Evolutionary conservation across 2,888 invertebrate species (phyloP).

Genomic region (Trichopria drosophilae): DNA sequence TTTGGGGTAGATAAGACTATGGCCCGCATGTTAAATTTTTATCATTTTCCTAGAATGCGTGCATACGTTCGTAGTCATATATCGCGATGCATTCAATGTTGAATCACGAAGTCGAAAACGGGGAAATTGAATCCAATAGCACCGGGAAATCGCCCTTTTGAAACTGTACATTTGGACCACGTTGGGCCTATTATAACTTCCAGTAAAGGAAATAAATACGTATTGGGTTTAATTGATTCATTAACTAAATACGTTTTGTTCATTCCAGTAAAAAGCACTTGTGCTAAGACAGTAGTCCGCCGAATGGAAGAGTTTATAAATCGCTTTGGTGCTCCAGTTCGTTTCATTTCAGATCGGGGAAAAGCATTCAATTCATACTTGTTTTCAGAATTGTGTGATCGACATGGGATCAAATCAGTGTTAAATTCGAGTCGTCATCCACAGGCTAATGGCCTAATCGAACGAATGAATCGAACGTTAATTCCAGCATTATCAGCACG

Average conservation of each 20-base stretch:
- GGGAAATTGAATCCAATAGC: conserved; percentile 32
- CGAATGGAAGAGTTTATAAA: conserved; percentile 21
- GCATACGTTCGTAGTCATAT: no score
- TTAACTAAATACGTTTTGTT: conserved; percentile 32
- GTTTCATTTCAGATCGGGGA: conserved; percentile 24
- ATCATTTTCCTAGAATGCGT: conserved; percentile 31
- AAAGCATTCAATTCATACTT: conserved; percentile 20
- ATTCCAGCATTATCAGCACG: conserved; percentile 14
- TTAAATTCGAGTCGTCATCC: conserved; percentile 29
- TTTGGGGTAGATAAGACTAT: conserved; percentile 30
- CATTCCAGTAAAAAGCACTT: no score
- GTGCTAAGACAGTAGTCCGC: no score
- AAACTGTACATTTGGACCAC: conserved; percentile 28
- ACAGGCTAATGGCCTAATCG: conserved; percentile 26
- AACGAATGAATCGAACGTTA: conserved; percentile 24
- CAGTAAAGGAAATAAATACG: conserved; percentile 18
- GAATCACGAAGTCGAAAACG: conserved; percentile 27
- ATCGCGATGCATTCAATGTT: conserved; percentile 33
- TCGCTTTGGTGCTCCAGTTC: conserved; percentile 20
- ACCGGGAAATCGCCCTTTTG: conserved; percentile 32
- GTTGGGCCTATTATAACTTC: conserved; percentile 31
- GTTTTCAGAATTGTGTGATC: conserved; percentile 18
- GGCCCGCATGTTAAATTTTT: conserved; percentile 16
- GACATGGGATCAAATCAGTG: conserved; percentile 10
- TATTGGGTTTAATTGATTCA: conserved; percentile 31